A percentile compares a stretch with the other conserved stretches of the same genome.
Evolutionary conservation across 2,113 vertebrate genomes (phyloP).

Genomic region (Mustela nigripes): DNA sequence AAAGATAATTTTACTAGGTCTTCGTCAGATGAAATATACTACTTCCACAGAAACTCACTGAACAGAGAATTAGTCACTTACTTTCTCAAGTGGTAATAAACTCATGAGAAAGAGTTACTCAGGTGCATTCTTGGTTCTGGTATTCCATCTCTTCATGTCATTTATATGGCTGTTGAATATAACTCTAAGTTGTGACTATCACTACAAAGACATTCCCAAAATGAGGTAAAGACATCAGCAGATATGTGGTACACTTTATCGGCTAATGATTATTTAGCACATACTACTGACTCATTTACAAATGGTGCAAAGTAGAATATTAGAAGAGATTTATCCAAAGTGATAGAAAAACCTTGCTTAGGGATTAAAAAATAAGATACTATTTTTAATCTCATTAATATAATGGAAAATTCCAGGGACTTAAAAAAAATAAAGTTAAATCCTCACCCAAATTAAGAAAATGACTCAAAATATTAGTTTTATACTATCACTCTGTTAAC

Average conservation of each 20-base stretch:
- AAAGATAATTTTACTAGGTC: background rate
- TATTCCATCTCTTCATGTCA: background rate
- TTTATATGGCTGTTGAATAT: background rate
- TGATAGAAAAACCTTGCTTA: background rate
- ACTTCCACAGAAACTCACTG: background rate
- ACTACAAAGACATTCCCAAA: background rate
- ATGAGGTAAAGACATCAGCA: background rate
- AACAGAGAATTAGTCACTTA: background rate
- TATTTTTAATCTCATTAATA: background rate
- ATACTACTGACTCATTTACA: background rate
- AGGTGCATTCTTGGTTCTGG: background rate
- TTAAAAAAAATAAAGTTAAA: background rate
- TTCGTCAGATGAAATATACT: background rate
- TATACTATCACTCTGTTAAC: background rate
- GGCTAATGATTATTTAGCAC: background rate
- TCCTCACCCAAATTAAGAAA: background rate
- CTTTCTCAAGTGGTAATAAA: background rate
- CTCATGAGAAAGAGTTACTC: background rate
- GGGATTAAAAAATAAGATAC: background rate
- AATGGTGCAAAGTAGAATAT: background rate
- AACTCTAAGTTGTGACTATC: background rate
- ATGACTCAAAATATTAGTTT: background rate
- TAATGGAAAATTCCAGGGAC: background rate
- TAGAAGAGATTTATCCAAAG: background rate
- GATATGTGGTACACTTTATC: background rate